Conservation (phyloP, 2,113 vertebrate species). For the Megaptera novaeangliae region DNA sequence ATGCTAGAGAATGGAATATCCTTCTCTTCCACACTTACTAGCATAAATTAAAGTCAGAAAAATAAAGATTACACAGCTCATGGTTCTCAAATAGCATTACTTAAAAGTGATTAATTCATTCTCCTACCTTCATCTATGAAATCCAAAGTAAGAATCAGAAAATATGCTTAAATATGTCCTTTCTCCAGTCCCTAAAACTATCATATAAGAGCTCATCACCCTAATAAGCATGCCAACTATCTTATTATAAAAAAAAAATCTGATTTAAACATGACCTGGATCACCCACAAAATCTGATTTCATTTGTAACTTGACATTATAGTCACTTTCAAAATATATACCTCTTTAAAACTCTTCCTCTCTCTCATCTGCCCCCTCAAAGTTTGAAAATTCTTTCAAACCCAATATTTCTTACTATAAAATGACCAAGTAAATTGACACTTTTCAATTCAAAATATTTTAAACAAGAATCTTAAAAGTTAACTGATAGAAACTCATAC, state of each 20-base stretch:
- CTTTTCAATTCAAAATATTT: slow-evolving; percentile 47
- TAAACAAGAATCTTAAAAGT: slow-evolving; percentile 65
- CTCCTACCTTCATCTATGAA: not conserved
- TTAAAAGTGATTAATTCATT: slow-evolving; percentile 35
- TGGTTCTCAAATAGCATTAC: slow-evolving; percentile 44
- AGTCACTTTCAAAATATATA: slow-evolving; percentile 53
- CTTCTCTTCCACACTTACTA: slow-evolving; percentile 8
- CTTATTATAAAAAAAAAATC: slow-evolving; percentile 22
- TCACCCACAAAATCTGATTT: slow-evolving; percentile 23
- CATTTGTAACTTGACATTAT: slow-evolving; percentile 31
- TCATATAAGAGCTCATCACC: not conserved
- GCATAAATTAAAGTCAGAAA: slow-evolving; percentile 54
- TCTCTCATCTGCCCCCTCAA: not conserved
- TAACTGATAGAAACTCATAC: slow-evolving; percentile 61
- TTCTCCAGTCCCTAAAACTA: not conserved
- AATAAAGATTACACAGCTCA: slow-evolving; percentile 17
- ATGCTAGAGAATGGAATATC: slow-evolving; percentile 7
- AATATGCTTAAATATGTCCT: not conserved
- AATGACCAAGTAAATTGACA: not conserved
- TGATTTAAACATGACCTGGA: slow-evolving; percentile 37
- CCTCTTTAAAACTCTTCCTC: slow-evolving; percentile 42
- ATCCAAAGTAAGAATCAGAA: not conserved
- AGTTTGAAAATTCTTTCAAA: slow-evolving; percentile 71
- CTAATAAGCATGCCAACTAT: not conserved
- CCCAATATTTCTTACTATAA: slow-evolving; percentile 25